A percentile compares a stretch with the other conserved stretches of the same genome.
Evolutionary conservation across 2,888 invertebrate genomes (phyloP).

Genomic region (Caenorhabditis panamensis): DNA sequence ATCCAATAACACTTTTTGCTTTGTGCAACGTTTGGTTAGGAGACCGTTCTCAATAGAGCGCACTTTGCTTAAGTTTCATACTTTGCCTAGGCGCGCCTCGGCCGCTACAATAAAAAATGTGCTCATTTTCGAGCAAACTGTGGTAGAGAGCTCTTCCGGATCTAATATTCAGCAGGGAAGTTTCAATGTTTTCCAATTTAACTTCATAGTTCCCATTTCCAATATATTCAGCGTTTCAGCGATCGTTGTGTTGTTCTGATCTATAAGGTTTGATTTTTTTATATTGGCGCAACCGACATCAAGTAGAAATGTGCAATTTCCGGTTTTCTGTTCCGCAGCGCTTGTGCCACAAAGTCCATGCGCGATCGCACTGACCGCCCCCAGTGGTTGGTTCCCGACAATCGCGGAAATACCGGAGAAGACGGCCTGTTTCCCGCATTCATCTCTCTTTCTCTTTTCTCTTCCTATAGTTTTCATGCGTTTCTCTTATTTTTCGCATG

Average conservation of each 20-base stretch:
- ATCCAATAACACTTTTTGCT: too few species aligned
- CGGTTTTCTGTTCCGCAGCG: conserved; percentile 4
- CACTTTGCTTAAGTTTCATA: conserved; percentile 8
- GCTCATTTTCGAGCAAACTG: too few species aligned
- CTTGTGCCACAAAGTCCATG: neutral
- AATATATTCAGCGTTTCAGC: conserved; percentile 49
- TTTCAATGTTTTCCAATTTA: too few species aligned
- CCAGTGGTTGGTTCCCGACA: conserved; percentile 1
- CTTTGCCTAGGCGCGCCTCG: too few species aligned
- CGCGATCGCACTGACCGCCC: conserved; percentile 7
- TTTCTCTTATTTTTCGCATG: neutral
- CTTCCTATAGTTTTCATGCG: neutral
- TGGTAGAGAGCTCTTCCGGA: too few species aligned
- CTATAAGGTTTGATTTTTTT: conserved; percentile 20
- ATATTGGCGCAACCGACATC: neutral
- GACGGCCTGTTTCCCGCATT: conserved; percentile 35
- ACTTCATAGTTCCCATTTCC: too few species aligned
- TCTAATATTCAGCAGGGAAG: too few species aligned
- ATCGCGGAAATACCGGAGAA: conserved; percentile 44
- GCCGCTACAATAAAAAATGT: too few species aligned
- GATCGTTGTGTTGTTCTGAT: conserved; percentile 43
- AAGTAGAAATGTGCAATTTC: conserved; percentile 3
- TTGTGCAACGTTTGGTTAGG: conserved; percentile 36
- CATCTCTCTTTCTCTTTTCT: conserved; percentile 5
- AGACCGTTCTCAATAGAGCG: conserved; percentile 21